These are phyloP conservation scores for Encarsia formosa DNA, from an alignment of 2,888 invertebrate species.

Conservation along the genomic window DNA sequence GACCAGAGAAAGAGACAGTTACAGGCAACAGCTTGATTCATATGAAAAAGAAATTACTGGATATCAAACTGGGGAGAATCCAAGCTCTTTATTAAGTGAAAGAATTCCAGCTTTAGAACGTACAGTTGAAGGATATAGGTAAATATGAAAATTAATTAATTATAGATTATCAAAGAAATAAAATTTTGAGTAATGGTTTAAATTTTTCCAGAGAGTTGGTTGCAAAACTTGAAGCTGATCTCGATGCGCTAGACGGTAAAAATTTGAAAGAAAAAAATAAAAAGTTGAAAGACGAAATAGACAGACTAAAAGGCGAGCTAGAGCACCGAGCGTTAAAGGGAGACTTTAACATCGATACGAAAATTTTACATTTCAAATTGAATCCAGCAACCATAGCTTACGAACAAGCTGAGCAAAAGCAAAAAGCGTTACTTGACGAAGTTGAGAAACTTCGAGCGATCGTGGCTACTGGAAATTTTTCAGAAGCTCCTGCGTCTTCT, in stretches of 20 bases:
- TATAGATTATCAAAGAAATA: background rate
- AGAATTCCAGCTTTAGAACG: constrained; percentile 71
- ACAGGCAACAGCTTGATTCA: constrained; percentile 72
- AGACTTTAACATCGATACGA: constrained; percentile 53
- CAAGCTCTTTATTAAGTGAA: constrained; percentile 51
- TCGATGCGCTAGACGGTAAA: constrained; percentile 46
- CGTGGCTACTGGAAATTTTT: constrained; percentile 49
- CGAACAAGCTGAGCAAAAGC: constrained; percentile 58
- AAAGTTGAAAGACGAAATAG: constrained; percentile 52
- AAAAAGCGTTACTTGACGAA: constrained; percentile 48
- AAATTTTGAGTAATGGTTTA: background rate
- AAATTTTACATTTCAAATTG: constrained; percentile 62
- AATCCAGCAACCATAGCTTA: constrained; percentile 73
- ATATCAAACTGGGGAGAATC: constrained; percentile 38
- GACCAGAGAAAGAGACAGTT: constrained; percentile 73
- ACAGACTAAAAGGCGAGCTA: constrained; percentile 55
- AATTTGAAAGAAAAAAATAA: constrained; percentile 42
- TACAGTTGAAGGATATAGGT: constrained; percentile 67
- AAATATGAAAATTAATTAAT: constrained; percentile 14
- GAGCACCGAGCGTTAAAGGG: constrained; percentile 61
- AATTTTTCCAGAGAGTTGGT: constrained; percentile 57
- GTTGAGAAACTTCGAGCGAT: constrained; percentile 69
- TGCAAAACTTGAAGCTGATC: constrained; percentile 62
- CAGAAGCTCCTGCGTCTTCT: constrained; percentile 32
- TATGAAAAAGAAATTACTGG: constrained; percentile 78